Conservation (phyloP, 2,113 vertebrate genomes). For the Brachypteracias leptosomus region DNA sequence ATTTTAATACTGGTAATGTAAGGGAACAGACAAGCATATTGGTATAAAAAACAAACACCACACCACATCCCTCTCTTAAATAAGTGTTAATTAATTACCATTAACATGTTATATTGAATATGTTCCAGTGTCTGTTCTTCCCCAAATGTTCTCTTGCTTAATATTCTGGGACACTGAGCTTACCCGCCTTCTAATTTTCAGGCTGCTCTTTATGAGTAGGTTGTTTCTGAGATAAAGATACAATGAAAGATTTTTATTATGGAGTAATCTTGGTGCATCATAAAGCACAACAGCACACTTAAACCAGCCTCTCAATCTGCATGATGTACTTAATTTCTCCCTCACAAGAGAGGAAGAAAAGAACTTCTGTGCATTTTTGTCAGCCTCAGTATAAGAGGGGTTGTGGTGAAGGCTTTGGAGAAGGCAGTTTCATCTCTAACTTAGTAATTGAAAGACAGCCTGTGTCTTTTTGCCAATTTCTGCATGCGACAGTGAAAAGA, state of each 20-base stretch:
- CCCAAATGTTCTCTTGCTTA: background rate
- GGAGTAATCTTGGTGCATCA: background rate
- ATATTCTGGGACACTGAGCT: background rate
- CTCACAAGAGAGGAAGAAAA: background rate
- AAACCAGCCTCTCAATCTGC: background rate
- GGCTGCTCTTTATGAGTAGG: background rate
- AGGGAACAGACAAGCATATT: background rate
- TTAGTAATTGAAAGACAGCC: constrained; percentile 29
- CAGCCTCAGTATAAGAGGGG: background rate
- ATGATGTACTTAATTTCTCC: constrained; percentile 20
- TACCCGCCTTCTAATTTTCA: background rate
- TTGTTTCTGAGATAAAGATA: background rate
- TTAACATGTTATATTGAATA: background rate
- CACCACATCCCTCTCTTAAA: background rate
- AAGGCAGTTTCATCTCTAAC: constrained; percentile 38
- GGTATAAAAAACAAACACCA: background rate
- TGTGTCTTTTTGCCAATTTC: constrained; percentile 13
- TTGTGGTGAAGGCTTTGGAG: constrained; percentile 29
- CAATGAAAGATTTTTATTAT: background rate
- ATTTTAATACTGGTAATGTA: background rate
- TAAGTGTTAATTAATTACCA: background rate
- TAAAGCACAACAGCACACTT: background rate
- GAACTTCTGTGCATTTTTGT: background rate
- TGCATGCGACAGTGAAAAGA: background rate
- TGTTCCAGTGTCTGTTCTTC: background rate